A percentile compares a stretch with the other conserved stretches of the same genome.
Evolutionary conservation across 2,888 invertebrate species (phyloP).

Genomic region (Campaea margaritaria): DNA sequence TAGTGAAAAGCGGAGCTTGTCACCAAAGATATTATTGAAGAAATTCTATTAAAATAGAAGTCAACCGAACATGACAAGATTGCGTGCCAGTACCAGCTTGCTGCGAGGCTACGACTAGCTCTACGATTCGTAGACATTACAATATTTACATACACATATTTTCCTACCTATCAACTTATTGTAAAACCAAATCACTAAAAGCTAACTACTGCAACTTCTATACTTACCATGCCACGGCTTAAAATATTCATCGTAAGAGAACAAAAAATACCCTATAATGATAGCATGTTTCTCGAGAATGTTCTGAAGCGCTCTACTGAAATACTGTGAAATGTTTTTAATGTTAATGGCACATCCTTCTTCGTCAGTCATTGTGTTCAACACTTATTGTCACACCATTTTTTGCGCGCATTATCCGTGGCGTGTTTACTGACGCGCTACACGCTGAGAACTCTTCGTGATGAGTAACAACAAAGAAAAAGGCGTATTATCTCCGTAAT

Average conservation of each 20-base stretch:
- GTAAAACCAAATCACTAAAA: slow-evolving; percentile 26
- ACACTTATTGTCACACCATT: slow-evolving; percentile 44
- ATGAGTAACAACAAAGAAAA: slow-evolving; percentile 41
- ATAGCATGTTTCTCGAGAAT: slow-evolving; percentile 33
- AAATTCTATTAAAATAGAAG: slow-evolving; percentile 1
- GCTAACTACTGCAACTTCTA: slow-evolving; percentile 13
- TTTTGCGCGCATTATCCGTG: slow-evolving; percentile 42
- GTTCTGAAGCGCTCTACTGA: slow-evolving; percentile 31
- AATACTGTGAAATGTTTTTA: slow-evolving; percentile 41
- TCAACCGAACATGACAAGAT: slow-evolving; percentile 1
- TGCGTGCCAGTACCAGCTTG: slow-evolving; percentile 22
- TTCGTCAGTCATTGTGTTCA: slow-evolving; percentile 44
- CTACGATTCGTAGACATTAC: slow-evolving; percentile 20
- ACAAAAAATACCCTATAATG: slow-evolving; percentile 35
- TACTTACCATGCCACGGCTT: slow-evolving; percentile 20
- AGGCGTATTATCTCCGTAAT: slow-evolving; percentile 40
- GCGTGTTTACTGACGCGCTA: slow-evolving; percentile 41
- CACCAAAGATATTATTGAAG: slow-evolving; percentile 4
- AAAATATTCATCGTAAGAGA: slow-evolving; percentile 17
- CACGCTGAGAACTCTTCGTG: slow-evolving; percentile 39
- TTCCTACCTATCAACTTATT: slow-evolving; percentile 18
- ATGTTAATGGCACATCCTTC: slow-evolving; percentile 45
- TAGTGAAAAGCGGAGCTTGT: neutral
- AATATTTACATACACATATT: neutral
- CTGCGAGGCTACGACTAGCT: slow-evolving; percentile 26